Base-by-base conservation (phyloP, 2,888 invertebrate species). In the Coenonympha glycerion region DNA sequence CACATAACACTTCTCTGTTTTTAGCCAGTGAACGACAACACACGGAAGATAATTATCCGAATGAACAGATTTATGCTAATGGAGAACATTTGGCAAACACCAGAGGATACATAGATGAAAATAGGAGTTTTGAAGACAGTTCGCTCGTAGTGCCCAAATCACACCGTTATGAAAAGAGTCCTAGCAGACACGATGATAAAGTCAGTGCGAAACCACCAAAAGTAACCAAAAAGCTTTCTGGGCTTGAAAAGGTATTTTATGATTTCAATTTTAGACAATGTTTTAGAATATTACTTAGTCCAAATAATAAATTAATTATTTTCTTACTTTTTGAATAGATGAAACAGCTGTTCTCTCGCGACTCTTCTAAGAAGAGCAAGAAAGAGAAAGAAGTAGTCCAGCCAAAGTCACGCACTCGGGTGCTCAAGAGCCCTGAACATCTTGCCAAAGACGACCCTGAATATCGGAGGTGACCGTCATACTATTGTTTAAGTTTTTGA, bases 11-110 rank as follows among this genome's bases (percentile, higher is more conserved):
- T 53, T 92, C 92, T 42, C 74, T 91, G 54, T 90, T 94, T 61
- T 88, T 94, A 53, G 92, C 91, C 55, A 92, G 91, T 67, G 94
- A 94, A 72, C 87, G 92, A 47, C 90, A 91, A 56, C 93, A 93
- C 63, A 92, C 92, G 21, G 93, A 93, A 64, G 89, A 91, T 48
- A 91, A 89, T 58, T 80, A 84, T 68, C 75, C 86, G 52, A 76
- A 78, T 60, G 80, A 87, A 64, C 84, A 88, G 66, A 76, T 87
- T 60, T 82, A 88, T 60, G 80, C 81, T 16, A 84, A 81, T 52
- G 79, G 79, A 34, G 81, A 79, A 51, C 87, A 89, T 61, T 62
- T 80, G 52, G 71, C 78, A 13, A 77, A 71, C 57, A 74, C 74
- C 36, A 81, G 79, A 59, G 79, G 75, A 16, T 76, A 69, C 47